Percentiles rank a stretch among this genome's conserved stretches.
phyloP scores from a whole-genome alignment of 2,797 vertebrate genomes.

The Melanotaenia boesemani region DNA sequence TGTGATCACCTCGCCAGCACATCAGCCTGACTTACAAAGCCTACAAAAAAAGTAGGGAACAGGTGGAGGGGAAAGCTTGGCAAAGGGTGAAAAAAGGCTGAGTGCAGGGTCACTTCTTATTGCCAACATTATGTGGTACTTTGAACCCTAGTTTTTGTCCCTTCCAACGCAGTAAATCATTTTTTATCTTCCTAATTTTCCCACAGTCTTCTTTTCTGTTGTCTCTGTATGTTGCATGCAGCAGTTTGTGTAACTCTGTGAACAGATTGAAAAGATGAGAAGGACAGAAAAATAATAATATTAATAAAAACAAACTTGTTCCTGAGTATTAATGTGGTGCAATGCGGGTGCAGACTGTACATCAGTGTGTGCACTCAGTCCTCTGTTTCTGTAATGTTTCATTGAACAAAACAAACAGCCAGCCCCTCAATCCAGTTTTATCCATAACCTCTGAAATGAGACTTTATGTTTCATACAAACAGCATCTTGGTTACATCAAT shows the following conservation, averaged over 20 bases:
- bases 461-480: slow-evolving; percentile 88
- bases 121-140: slow-evolving; percentile 66
- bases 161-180: slow-evolving; percentile 46
- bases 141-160: slow-evolving; percentile 52
- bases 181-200: slow-evolving; percentile 54
- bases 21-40: slow-evolving; percentile 74
- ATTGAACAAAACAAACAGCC: slow-evolving; percentile 84
- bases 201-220: slow-evolving; percentile 31
- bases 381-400: slow-evolving; percentile 82
- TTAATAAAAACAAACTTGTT: slow-evolving; percentile 15
- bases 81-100: slow-evolving; percentile 61
- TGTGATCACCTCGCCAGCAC: slow-evolving; percentile 66
- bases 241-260: slow-evolving; percentile 18
- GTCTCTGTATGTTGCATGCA: slow-evolving; percentile 1
- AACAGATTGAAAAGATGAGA: slow-evolving; percentile 26
- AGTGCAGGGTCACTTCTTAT: slow-evolving; percentile 65
- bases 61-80: slow-evolving; percentile 76
- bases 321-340: slow-evolving; percentile 70
- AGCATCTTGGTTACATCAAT: slow-evolving; percentile 86
- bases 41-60: slow-evolving; percentile 70
- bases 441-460: slow-evolving; percentile 87
- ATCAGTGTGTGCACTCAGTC: slow-evolving; percentile 67
- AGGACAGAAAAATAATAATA: slow-evolving; percentile 9
- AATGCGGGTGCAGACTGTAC: slow-evolving; percentile 63
- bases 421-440: slow-evolving; percentile 81